Evolutionary conservation across 1,140 invertebrate species (phyloP), one percentile per base, ranked within the genome.

Genomic region (Pseudomyrmex flavicornis): DNA sequence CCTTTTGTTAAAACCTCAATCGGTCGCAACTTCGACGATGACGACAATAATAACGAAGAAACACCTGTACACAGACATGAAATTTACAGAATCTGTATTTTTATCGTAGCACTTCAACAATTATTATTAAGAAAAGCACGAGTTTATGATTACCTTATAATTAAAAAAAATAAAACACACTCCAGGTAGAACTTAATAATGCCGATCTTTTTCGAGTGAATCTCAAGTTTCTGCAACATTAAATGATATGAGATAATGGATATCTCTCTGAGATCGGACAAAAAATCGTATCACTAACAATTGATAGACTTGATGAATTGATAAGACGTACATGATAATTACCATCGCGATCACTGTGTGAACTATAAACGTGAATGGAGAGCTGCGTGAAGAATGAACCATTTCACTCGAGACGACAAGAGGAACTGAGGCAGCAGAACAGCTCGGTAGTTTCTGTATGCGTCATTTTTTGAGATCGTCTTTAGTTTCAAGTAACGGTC

Each of bases 401-500:
- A 44, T 13, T 50, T 59, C 52, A 52, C 35, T 70, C 61, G 74
- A 63, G 13, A 76, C 80, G 20, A 54, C 54, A 48, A 66, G 70
- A 54, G 56, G 74, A 76, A 89, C 87, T 89, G 86, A 83, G 17
- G 22, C 20, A n/a, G 2, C 1, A 35, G 20, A 58, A 44, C 58
- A 26, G 17, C 63, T 20, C 52, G 20, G 50, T 20, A n/a, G 22
- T 70, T 88, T 85, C 80, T 46, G 69, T 82, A 82, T 69, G 88
- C 62, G 68, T 88, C 73, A 48, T 83, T 85, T 52, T 82, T 76
- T 26, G 56, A 82, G 69, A 88, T 73, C 72, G 89, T 85, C 61
- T 90, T 86, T 74, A 82, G 77, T 90, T 91, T 90, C 90, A 86
- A 74, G 61, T 63, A 48, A 48, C 46, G 58, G 76, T 59, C 63